phyloP scores from a whole-genome alignment of 2,888 invertebrate genomes.

The Bibio marci region DNA sequence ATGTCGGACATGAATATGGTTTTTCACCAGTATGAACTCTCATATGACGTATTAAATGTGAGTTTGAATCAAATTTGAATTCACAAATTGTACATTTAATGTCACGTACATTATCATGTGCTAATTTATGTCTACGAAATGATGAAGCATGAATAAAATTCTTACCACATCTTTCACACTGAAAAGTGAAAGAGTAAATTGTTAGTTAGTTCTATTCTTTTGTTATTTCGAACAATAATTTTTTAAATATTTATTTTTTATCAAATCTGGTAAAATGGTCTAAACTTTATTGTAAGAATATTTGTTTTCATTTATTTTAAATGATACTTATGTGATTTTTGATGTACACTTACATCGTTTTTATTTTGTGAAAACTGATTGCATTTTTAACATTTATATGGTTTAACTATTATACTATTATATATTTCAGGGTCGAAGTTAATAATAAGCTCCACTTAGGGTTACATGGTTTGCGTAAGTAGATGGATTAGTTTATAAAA shows the following conservation, averaged over 20 bases:
- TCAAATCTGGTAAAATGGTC: no score
- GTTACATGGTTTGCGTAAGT: no score
- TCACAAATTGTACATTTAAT: constrained; percentile 31
- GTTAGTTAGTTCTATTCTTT: background rate
- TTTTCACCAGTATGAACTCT: constrained; percentile 33
- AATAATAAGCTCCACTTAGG: no score
- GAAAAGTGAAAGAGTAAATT: no score
- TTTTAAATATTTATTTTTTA: no score
- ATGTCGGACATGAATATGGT: constrained; percentile 31
- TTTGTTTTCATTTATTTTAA: constrained; percentile 33
- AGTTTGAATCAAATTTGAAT: constrained; percentile 32
- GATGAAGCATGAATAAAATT: no score
- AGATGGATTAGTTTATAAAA: no score
- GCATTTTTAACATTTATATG: background rate
- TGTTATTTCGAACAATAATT: no score
- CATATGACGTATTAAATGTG: constrained; percentile 32
- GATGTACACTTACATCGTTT: background rate
- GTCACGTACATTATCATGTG: background rate
- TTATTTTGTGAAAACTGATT: background rate
- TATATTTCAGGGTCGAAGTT: no score
- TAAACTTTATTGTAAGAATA: no score
- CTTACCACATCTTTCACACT: no score
- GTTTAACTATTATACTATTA: background rate
- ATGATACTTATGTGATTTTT: constrained; percentile 5
- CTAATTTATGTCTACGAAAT: no score